Conservation (phyloP, 2,113 vertebrate species). For the Gavia stellata region DNA sequence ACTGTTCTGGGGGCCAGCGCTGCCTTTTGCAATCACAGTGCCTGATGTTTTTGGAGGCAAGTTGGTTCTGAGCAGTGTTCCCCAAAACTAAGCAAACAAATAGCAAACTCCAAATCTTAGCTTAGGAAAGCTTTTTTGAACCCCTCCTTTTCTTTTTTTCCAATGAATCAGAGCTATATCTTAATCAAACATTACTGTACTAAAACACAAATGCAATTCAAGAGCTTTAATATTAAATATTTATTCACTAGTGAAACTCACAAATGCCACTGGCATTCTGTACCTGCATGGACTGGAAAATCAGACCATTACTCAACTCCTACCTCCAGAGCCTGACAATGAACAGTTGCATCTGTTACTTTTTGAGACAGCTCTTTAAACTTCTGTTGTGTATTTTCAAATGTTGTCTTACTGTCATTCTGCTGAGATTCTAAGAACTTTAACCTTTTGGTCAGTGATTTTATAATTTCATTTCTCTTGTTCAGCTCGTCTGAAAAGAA, state of each 20-base stretch:
- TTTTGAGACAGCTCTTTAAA: constrained; percentile 68
- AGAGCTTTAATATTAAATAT: not conserved
- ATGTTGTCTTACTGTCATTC: constrained; percentile 19
- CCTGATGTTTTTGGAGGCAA: not conserved
- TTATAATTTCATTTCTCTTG: constrained; percentile 71
- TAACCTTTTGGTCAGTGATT: constrained; percentile 63
- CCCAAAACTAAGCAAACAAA: not conserved
- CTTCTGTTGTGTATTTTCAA: constrained; percentile 65
- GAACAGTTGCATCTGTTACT: constrained; percentile 47
- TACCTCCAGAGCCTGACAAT: constrained; percentile 74
- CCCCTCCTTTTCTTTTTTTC: accelerated
- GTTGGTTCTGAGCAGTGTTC: not conserved
- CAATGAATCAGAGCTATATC: not conserved
- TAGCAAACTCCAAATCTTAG: not conserved
- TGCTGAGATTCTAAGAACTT: constrained; percentile 66
- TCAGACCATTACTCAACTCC: not conserved
- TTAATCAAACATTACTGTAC: not conserved
- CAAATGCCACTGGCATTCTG: not conserved
- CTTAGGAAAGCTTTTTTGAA: not conserved
- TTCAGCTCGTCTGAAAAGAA: constrained; percentile 70
- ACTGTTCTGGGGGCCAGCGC: not conserved
- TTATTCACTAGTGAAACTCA: not conserved
- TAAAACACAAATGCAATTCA: not conserved
- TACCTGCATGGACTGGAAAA: not conserved
- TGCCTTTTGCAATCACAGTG: not conserved